phyloP scores from a whole-genome alignment of 2,888 invertebrate genomes.

The Scaptomyza flava region DNA sequence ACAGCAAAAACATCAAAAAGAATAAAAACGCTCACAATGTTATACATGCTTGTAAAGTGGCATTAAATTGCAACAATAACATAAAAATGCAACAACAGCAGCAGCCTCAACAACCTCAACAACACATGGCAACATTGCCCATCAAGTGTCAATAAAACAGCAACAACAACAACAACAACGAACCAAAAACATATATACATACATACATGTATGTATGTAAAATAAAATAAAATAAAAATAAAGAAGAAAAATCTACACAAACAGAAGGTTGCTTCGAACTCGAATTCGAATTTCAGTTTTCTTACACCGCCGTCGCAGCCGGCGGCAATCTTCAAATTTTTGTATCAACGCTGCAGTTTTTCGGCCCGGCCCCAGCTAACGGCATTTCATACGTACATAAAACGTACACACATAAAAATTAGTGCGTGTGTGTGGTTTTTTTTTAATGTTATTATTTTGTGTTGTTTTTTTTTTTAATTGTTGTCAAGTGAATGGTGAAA shows the following conservation, averaged over 20 bases:
- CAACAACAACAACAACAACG: slow-evolving; percentile 13
- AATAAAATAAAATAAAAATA: not conserved
- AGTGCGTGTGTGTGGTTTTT: slow-evolving; percentile 11
- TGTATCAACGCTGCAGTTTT: slow-evolving; percentile 50
- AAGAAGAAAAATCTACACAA: slow-evolving; percentile 26
- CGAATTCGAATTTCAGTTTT: slow-evolving; percentile 41
- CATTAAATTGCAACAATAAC: slow-evolving; percentile 68
- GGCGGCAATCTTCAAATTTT: slow-evolving; percentile 48
- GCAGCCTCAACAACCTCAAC: slow-evolving; percentile 12
- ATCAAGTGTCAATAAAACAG: slow-evolving; percentile 58
- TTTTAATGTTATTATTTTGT: slow-evolving; percentile 15
- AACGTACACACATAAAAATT: slow-evolving; percentile 6
- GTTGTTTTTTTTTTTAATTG: slow-evolving; percentile 22
- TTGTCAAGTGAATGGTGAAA: slow-evolving; percentile 50
- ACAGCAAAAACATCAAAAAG: not conserved
- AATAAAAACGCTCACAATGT: slow-evolving; percentile 47
- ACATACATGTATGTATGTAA: not conserved
- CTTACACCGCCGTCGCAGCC: slow-evolving; percentile 35
- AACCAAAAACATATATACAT: not conserved
- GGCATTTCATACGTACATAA: slow-evolving; percentile 27
- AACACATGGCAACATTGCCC: slow-evolving; percentile 44
- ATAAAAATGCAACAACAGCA: slow-evolving; percentile 36
- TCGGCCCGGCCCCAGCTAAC: slow-evolving; percentile 30
- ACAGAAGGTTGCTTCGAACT: slow-evolving; percentile 53
- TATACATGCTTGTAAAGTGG: slow-evolving; percentile 63